Evolutionary conservation across 2,888 invertebrate genomes (phyloP), one percentile per base, ranked within the genome.

Genomic region (Synergus itoensis): DNA sequence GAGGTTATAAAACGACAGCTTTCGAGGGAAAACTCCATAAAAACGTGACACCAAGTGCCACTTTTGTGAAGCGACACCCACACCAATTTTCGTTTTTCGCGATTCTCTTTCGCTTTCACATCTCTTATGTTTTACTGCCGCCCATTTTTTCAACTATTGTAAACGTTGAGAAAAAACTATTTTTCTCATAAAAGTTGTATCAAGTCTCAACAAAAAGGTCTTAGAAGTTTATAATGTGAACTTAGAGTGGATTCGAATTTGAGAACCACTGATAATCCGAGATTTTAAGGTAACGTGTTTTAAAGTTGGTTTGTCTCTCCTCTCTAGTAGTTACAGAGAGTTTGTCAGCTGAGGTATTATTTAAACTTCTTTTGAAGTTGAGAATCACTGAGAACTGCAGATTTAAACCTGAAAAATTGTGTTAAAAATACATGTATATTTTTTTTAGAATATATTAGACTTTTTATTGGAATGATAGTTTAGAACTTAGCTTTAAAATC

Each of bases 1-100:
- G n/a, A 73, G 36, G 53, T 73, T 73, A 73, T 73, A 73, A 53
- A 73, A 73, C n/a, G 73, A 53, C 73, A 73, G 53, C 73, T 73
- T 73, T 53, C 36, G 53, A 73, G 40, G 73, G 53, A 73, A 73
- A 73, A 53, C 73, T 73, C n/a, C 73, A 36, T 40, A 40, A 53
- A 36, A 73, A 53, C 48, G 53, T 40, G 36, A 73, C 73, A 73
- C 53, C 36, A 73, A 73, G 48, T 73, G 53, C 73, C n/a, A 73
- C 28, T 28, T 53, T 57, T 73, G 53, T 73, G 36, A 73, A 53
- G 36, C 16, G 53, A 40, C 53, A 40, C 53, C 53, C 36, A 36
- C 73, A n/a, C 48, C 73, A 73, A 53, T 73, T 73, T 73, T 53
- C 73, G 65, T 41, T 65, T 12, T 65, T 12, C 36, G 4, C n/a